phyloP scores from a whole-genome alignment of 2,888 invertebrate genomes.

The Drosophila parthenogenetica region DNA sequence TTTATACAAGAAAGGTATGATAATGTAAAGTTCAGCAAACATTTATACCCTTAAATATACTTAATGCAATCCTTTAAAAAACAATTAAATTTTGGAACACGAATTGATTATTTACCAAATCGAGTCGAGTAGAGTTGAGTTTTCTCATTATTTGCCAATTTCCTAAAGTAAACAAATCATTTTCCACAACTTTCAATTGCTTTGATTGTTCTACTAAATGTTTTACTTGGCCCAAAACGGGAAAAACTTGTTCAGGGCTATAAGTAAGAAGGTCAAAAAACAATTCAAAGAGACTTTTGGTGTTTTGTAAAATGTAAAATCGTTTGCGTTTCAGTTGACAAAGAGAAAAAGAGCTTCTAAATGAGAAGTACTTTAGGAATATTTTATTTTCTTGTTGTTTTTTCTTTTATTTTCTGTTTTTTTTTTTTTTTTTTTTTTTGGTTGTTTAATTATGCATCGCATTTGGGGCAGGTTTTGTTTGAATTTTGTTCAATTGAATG shows the following conservation, averaged over 20 bases:
- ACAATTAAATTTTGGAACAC: too few species aligned
- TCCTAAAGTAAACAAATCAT: background rate
- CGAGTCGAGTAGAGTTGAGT: background rate
- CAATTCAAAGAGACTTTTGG: slow-evolving; percentile 19
- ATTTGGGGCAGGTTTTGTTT: slow-evolving; percentile 37
- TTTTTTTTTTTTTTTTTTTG: slow-evolving; percentile 5
- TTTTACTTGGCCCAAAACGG: background rate
- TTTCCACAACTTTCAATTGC: slow-evolving; percentile 8
- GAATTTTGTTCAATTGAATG: slow-evolving; percentile 73
- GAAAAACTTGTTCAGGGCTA: background rate
- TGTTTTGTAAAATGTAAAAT: slow-evolving; percentile 10
- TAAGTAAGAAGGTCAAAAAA: background rate
- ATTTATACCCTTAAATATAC: too few species aligned
- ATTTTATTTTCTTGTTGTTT: background rate
- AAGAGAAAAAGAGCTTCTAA: slow-evolving; percentile 17
- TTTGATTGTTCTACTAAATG: slow-evolving; percentile 8
- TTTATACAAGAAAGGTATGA: too few species aligned
- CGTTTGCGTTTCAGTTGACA: slow-evolving; percentile 42
- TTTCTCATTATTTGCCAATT: background rate
- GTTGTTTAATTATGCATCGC: slow-evolving; percentile 38
- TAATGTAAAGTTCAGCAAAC: too few species aligned
- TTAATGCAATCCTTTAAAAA: too few species aligned
- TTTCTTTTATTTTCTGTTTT: background rate
- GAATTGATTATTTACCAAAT: background rate
- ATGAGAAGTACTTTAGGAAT: slow-evolving; percentile 25